A percentile compares a stretch with the other conserved stretches of the same genome.
phyloP scores from a whole-genome alignment of 1,140 invertebrate genomes.

The Sycophila sp. region DNA sequence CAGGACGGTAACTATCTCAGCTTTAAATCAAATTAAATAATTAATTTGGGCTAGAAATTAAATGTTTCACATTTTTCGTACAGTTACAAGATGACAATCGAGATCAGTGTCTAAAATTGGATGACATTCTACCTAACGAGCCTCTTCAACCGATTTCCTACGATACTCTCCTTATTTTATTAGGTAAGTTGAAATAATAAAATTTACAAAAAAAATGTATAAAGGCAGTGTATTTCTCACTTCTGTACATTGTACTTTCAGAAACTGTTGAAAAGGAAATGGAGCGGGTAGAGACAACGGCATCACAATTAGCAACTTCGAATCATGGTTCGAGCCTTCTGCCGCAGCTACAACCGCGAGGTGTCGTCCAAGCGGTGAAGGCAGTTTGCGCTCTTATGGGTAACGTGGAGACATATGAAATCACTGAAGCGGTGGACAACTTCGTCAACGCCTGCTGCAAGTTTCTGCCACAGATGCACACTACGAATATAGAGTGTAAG shows the following conservation, averaged over 20 bases:
- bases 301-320: constrained; percentile 67
- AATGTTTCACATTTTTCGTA: too few species aligned
- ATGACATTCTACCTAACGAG: constrained; percentile 81
- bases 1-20: constrained; percentile 71
- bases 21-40: too few species aligned
- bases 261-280: constrained; percentile 86
- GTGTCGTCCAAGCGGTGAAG: constrained; percentile 89
- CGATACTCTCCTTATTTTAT: constrained; percentile 80
- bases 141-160: constrained; percentile 78
- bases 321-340: constrained; percentile 62
- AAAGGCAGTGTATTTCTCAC: not conserved
- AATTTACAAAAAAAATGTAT: not conserved
- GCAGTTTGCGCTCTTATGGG: constrained; percentile 89
- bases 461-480: constrained; percentile 63
- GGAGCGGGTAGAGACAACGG: constrained; percentile 76
- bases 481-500: constrained; percentile 64
- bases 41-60: too few species aligned
- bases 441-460: constrained; percentile 74
- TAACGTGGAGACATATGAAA: constrained; percentile 86
- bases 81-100: constrained; percentile 76
- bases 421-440: constrained; percentile 78
- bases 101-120: constrained; percentile 75
- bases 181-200: constrained; percentile 68
- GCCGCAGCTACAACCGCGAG: constrained; percentile 68
- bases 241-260: constrained; percentile 48